These are phyloP conservation scores for Nothura maculosa DNA, from an alignment of 2,797 vertebrate species.

Conservation along the genomic window DNA sequence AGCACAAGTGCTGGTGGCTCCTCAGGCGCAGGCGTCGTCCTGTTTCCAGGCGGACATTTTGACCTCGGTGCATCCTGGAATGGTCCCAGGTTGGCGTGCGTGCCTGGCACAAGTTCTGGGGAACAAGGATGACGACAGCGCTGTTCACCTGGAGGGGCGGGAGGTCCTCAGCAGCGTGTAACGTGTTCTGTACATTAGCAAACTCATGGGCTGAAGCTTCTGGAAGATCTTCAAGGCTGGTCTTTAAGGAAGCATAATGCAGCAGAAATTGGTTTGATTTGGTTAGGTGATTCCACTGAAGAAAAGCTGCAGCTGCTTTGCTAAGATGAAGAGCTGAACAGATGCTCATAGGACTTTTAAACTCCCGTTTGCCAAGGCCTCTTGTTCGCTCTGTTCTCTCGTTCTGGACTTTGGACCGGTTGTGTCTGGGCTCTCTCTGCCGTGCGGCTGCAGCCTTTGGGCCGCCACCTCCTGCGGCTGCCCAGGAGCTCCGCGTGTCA, in stretches of 20 bases:
- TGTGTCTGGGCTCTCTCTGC: too few species aligned
- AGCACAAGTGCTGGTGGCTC: background rate
- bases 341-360: conserved; percentile 24
- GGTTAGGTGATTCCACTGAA: background rate
- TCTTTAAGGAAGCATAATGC: background rate
- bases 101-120: background rate
- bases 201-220: background rate
- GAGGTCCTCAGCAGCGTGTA: background rate
- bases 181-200: background rate
- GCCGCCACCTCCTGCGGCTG: background rate
- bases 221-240: background rate
- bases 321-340: background rate
- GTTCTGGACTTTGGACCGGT: background rate
- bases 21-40: background rate
- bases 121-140: background rate
- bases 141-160: background rate
- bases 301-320: background rate
- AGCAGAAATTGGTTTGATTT: conserved; percentile 17
- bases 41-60: background rate
- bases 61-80: background rate
- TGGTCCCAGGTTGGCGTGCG: conserved; percentile 1
- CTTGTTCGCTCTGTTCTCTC: conserved; percentile 12
- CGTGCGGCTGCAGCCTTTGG: background rate
- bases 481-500: background rate
- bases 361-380: background rate